Percentiles rank a stretch among this genome's conserved stretches.
These are phyloP conservation scores for Stegodyphus dumicola DNA, from an alignment of 1,140 invertebrate species.

Conservation along the genomic window DNA sequence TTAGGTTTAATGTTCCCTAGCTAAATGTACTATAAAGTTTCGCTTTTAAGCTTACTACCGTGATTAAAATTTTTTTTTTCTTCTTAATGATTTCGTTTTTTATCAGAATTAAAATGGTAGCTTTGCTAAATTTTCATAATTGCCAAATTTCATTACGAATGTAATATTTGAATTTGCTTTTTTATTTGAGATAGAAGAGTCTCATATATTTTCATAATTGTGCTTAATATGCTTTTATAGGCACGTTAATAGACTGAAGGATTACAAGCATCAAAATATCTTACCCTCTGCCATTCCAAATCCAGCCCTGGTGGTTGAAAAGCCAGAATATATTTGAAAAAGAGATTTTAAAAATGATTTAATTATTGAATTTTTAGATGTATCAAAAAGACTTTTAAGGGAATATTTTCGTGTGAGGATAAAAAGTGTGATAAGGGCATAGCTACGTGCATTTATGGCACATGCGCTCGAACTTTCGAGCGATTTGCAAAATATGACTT, in stretches of 20 bases:
- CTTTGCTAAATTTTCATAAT: no score
- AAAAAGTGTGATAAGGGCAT: conserved; percentile 24
- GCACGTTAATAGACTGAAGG: background rate
- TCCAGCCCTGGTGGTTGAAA: conserved; percentile 6
- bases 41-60: no score
- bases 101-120: no score
- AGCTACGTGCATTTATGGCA: conserved; percentile 8
- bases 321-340: conserved; percentile 12
- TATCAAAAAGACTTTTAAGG: conserved; percentile 48
- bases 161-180: no score
- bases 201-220: no score
- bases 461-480: conserved; percentile 5
- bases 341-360: conserved; percentile 24
- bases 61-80: no score
- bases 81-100: no score
- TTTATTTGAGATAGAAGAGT: no score
- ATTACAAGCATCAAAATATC: background rate
- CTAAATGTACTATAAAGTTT: no score
- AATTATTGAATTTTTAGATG: background rate
- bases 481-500: background rate
- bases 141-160: no score
- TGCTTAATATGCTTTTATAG: no score
- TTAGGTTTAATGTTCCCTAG: no score
- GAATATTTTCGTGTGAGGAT: conserved; percentile 29
- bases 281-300: background rate